A percentile compares a stretch with the other conserved stretches of the same genome.
Conservation (phyloP, 2,113 vertebrate genomes). For the Oxyura jamaicensis region DNA sequence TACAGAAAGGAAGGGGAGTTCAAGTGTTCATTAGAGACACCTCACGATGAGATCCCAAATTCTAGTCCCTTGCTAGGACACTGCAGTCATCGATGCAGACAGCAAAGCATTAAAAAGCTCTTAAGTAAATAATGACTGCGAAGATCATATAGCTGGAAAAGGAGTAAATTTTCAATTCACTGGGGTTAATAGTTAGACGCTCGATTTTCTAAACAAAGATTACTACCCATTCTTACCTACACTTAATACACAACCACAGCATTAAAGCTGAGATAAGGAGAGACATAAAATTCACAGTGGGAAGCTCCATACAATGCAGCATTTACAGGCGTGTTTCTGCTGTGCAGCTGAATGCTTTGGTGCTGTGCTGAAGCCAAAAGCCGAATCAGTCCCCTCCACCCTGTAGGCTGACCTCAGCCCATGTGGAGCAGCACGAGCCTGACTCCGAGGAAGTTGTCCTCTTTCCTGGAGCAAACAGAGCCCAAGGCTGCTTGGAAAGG, state of each 20-base stretch:
- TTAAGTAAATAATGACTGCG: conserved; percentile 53
- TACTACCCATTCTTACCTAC: conserved; percentile 40
- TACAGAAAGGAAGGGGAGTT: background rate
- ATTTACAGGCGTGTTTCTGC: conserved; percentile 16
- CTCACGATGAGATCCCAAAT: conserved; percentile 3
- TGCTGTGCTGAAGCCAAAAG: background rate
- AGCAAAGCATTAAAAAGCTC: conserved; percentile 43
- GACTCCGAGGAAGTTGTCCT: background rate
- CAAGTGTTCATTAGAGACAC: conserved; percentile 9
- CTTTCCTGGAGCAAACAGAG: conserved; percentile 22
- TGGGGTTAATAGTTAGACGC: conserved; percentile 12
- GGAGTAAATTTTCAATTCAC: conserved; percentile 46
- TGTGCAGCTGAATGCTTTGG: background rate
- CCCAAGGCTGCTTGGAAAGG: background rate
- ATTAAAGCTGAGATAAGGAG: conserved; percentile 69
- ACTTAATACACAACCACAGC: conserved; percentile 54
- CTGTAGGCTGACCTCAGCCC: background rate
- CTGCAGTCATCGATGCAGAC: background rate
- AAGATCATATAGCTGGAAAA: conserved; percentile 26
- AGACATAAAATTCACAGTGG: conserved; percentile 63
- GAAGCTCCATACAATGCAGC: conserved; percentile 33
- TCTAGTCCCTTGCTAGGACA: conserved; percentile 15
- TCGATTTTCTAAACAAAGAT: conserved; percentile 71
- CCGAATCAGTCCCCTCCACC: background rate
- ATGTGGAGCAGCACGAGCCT: background rate